Base-by-base conservation (phyloP, 2,113 vertebrate species). In the Fulmarus glacialis region DNA sequence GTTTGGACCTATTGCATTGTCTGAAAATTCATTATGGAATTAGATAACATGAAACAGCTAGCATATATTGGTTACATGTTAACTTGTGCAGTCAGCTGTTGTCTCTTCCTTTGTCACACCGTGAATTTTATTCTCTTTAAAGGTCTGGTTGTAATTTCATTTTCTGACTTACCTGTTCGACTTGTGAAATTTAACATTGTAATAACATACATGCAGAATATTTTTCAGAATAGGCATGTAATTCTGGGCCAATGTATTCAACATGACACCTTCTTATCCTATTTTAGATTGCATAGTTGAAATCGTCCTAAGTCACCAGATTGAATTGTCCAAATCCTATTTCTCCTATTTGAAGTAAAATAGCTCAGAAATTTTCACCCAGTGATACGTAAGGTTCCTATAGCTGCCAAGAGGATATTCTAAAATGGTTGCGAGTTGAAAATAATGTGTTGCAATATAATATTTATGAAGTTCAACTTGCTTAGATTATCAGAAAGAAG, bases 391-490 rank as follows among this genome's bases (percentile, higher is more conserved):
- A 75, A 68, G 30, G 21, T 60, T 87, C 62, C 43, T 87, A 4
- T 85, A 90, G 91, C 73, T 82, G 87, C 90, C 2, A 16, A 82
- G 40, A 72, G 23, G 66, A 68, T 94, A 75, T 71, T 85, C 45
- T 87, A 43, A 97, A 94, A 87, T 93, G 89, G 95, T 87, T 93
- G 64, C 2, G 0, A 79, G 68, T 67, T 91, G 74, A 91, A 93
- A 94, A 92, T 92, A 91, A 96, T 95, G 68, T 92, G 60, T 89
- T 91, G 83, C 80, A 87, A 84, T 91, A 48, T 94, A 82, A 87
- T 75, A 96, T 93, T 96, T 96, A 85, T 93, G 82, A 90, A 48
- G 45, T 84, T 92, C 68, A 91, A 60, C 80, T 87, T 91, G 43
- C 91, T 95, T 92, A 84, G 83, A 74, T 89, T 89, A 89, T 84